Evolutionary conservation across 2,888 invertebrate species (phyloP).

Genomic region (Altica lythri): DNA sequence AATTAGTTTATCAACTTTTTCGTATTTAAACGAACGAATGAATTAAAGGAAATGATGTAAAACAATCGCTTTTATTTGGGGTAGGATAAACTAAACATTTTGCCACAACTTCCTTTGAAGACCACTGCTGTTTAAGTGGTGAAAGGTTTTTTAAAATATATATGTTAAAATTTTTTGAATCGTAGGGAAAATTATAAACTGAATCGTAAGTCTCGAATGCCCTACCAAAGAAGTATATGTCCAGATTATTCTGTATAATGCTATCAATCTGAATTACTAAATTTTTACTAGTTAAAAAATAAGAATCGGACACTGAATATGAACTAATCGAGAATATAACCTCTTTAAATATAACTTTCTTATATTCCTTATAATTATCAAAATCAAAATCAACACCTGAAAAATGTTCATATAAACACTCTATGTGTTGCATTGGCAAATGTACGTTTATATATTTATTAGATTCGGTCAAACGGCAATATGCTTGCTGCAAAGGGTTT

Average conservation of each 20-base stretch:
- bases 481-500: conserved; percentile 6
- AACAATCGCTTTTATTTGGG: no score
- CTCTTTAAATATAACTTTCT: conserved; percentile 11
- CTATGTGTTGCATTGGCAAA: not conserved
- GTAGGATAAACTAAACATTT: no score
- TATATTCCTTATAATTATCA: conserved; percentile 13
- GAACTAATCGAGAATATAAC: conserved; percentile 5
- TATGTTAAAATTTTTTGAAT: conserved; percentile 8
- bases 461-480: not conserved
- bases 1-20: no score
- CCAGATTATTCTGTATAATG: not conserved
- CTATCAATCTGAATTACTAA: conserved; percentile 1
- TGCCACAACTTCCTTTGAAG: no score
- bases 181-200: conserved; percentile 6
- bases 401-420: not conserved
- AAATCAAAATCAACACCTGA: not conserved
- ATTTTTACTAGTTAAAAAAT: conserved; percentile 7
- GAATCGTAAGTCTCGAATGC: not conserved
- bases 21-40: no score
- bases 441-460: conserved; percentile 1
- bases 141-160: conserved; percentile 2
- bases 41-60: no score
- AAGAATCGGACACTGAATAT: conserved; percentile 3
- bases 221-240: conserved; percentile 1
- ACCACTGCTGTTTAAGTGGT: no score